These are phyloP conservation scores for Drosophila sp. DNA, from an alignment of 1,140 invertebrate genomes.

Conservation along the genomic window DNA sequence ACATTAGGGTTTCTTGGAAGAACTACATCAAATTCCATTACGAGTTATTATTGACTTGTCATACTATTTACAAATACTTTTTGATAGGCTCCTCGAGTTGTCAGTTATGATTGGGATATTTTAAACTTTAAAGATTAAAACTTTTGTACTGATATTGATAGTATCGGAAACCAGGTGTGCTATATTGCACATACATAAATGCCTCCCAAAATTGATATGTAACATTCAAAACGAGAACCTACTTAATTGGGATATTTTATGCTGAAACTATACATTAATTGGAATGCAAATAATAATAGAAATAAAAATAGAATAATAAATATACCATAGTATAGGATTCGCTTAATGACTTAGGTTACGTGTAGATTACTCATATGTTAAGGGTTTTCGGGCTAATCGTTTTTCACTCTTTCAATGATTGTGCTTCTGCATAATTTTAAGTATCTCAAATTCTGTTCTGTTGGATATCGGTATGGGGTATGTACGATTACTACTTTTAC, in stretches of 20 bases:
- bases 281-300: background rate
- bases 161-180: slow-evolving; percentile 81
- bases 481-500: slow-evolving; percentile 26
- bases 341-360: slow-evolving; percentile 12
- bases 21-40: slow-evolving; percentile 61
- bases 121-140: slow-evolving; percentile 48
- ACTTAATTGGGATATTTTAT: slow-evolving; percentile 3
- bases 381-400: slow-evolving; percentile 52
- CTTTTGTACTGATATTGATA: slow-evolving; percentile 81
- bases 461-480: slow-evolving; percentile 19
- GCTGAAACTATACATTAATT: slow-evolving; percentile 9
- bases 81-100: slow-evolving; percentile 33
- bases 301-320: no score
- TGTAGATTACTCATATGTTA: slow-evolving; percentile 19
- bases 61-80: slow-evolving; percentile 63
- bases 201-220: slow-evolving; percentile 68
- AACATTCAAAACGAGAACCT: slow-evolving; percentile 58
- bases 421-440: slow-evolving; percentile 70
- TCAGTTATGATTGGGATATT: slow-evolving; percentile 44
- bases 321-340: background rate
- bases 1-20: slow-evolving; percentile 58
- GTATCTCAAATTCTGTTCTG: slow-evolving; percentile 42
- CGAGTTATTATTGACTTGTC: slow-evolving; percentile 67
- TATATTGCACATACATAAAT: slow-evolving; percentile 71
- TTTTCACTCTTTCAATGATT: slow-evolving; percentile 76